Percentiles rank a stretch among this genome's conserved stretches.
Evolutionary conservation across 2,888 invertebrate species (phyloP).

Genomic region (Perithous albicinctus): DNA sequence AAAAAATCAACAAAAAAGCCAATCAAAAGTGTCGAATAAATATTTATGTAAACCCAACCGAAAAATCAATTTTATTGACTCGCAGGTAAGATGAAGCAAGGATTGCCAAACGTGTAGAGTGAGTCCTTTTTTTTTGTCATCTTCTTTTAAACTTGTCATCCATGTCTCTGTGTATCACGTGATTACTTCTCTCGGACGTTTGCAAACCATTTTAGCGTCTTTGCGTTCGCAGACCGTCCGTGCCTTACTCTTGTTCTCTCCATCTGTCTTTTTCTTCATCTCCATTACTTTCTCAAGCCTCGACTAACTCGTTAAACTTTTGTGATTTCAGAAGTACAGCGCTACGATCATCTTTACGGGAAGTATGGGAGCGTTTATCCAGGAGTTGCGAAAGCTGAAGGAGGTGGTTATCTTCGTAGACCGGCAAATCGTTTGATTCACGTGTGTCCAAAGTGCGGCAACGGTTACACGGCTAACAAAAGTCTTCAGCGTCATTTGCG

Average conservation of each 20-base stretch:
- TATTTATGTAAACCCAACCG: conserved; percentile 15
- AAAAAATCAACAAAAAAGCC: neutral
- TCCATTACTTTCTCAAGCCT: neutral
- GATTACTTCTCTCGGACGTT: conserved; percentile 2
- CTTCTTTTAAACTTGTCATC: neutral
- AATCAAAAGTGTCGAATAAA: conserved; percentile 11
- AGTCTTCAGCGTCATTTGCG: conserved; percentile 85
- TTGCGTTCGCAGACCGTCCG: conserved; percentile 12
- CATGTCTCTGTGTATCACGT: neutral
- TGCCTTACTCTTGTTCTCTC: neutral
- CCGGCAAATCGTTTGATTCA: conserved; percentile 68
- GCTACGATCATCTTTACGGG: conserved; percentile 68
- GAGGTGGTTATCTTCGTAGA: conserved; percentile 56
- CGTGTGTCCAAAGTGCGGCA: conserved; percentile 86
- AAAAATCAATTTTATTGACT: neutral
- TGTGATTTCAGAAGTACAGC: conserved; percentile 74
- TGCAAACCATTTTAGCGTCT: conserved; percentile 1
- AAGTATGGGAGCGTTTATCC: conserved; percentile 67
- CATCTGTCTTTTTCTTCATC: neutral
- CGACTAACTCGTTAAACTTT: conserved; percentile 47
- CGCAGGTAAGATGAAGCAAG: conserved; percentile 25
- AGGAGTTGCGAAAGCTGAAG: conserved; percentile 67
- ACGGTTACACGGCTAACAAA: conserved; percentile 86
- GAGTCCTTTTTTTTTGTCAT: conserved; percentile 24
- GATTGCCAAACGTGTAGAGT: conserved; percentile 26